phyloP scores from a whole-genome alignment of 2,113 vertebrate genomes.

The Glaucidium brasilianum region DNA sequence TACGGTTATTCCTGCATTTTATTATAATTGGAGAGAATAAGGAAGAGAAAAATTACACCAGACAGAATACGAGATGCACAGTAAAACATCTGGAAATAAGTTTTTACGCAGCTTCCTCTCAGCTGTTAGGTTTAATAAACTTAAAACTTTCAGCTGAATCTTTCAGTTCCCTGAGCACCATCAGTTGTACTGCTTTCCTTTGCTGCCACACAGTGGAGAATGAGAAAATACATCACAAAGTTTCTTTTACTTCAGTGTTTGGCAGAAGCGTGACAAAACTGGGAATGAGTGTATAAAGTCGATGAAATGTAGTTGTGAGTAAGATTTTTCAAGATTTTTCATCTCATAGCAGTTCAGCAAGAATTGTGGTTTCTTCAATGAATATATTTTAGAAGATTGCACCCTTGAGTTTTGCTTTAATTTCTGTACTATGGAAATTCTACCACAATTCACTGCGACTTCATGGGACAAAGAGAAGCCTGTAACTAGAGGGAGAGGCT shows the following conservation, averaged over 20 bases:
- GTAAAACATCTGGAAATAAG: neutral
- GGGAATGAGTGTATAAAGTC: neutral
- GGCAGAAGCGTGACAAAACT: neutral
- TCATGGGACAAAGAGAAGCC: neutral
- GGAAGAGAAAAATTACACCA: neutral
- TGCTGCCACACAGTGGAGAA: constrained; percentile 62
- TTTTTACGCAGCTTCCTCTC: neutral
- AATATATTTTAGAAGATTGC: neutral
- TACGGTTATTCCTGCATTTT: neutral
- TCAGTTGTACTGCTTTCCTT: constrained; percentile 19
- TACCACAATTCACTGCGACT: neutral
- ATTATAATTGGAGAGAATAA: neutral
- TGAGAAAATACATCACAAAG: neutral
- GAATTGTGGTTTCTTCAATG: neutral
- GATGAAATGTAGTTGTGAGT: neutral
- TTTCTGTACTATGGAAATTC: neutral
- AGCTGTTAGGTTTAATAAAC: neutral
- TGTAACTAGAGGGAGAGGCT: neutral
- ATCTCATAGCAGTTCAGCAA: neutral
- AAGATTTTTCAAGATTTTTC: neutral
- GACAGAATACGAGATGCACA: neutral
- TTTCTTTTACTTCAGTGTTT: neutral
- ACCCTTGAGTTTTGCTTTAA: neutral
- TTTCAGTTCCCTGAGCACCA: neutral
- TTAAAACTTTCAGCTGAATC: neutral